Base-by-base conservation (phyloP, 1,140 invertebrate species). In the Andrena cerasifolii region DNA sequence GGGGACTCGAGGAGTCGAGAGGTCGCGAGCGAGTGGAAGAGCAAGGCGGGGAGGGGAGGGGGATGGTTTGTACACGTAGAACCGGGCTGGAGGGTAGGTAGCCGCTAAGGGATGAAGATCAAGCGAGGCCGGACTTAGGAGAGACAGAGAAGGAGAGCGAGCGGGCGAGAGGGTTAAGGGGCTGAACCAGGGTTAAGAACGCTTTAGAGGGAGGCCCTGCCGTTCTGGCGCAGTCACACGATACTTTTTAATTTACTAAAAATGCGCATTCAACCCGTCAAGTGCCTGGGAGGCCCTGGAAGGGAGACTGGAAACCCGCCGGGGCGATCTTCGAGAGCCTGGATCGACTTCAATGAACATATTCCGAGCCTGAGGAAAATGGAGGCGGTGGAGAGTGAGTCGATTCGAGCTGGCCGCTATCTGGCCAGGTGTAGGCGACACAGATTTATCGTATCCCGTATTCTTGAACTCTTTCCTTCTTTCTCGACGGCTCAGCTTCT, bases 191-290 rank as follows among this genome's bases (percentile, higher is more conserved):
- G 82, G 86, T 91, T 90, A 90, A 89, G 88, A 91, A 91, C 88
- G 87, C 86, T 92, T 91, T 89, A 89, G 79, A 89, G 86, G 79
- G 79, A 84, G 85, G 80, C 77, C 86, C 84, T n/a, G 73, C 75
- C 85, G 75, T 89, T 90, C 86, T 86, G 85, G 86, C 87, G 80
- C 90, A 91, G 89, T 92, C 88, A 89, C 89, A 91, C 88, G 90
- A 91, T 92, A 91, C 90, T 92, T 92, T 92, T 92, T 93, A 93
- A 92, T 92, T 92, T 91, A 91, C 87, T 91, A 91, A 93, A 92
- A 93, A 92, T 92, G 89, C 87, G 86, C 90, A 90, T 92, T 92
- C 91, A 88, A 89, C 80, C 82, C 84, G 84, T 89, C 84, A 85
- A 90, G 86, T 90, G 84, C 67, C 84, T 79, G 54, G 33, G 81